Percentiles rank a stretch among this genome's conserved stretches.
Conservation (phyloP, 1,140 invertebrate species). For the Rhizoglyphus robini region DNA sequence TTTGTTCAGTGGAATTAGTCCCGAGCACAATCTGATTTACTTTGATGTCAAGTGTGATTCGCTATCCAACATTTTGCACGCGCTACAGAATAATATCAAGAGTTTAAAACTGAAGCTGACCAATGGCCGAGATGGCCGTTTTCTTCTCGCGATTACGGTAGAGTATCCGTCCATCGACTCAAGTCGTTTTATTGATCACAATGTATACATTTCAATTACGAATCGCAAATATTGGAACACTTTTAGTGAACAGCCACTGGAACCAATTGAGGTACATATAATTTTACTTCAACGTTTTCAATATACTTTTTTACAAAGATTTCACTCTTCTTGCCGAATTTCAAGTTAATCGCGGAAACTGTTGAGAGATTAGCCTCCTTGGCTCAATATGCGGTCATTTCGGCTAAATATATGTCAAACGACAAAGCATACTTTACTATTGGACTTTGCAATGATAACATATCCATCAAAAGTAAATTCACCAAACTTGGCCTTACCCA, state of each 20-base stretch:
- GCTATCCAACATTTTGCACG: neutral
- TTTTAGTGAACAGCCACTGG: neutral
- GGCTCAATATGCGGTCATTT: neutral
- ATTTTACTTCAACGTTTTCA: neutral
- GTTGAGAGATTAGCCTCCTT: neutral
- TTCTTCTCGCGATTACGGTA: neutral
- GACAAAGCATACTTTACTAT: slow-evolving; percentile 5
- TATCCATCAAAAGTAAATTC: slow-evolving; percentile 5
- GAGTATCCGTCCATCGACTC: neutral
- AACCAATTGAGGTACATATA: neutral
- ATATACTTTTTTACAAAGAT: neutral
- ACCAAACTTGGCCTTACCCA: neutral
- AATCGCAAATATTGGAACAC: neutral
- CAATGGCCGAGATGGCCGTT: neutral
- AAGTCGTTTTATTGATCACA: neutral
- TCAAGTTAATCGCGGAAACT: neutral
- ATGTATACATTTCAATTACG: neutral
- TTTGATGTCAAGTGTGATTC: slow-evolving; percentile 5
- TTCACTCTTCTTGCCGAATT: neutral
- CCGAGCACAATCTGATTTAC: slow-evolving; percentile 10
- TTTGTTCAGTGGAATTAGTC: neutral
- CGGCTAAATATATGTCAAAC: neutral
- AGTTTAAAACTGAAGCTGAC: slow-evolving; percentile 8
- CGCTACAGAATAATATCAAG: neutral
- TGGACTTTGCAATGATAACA: slow-evolving; percentile 10